Conservation (phyloP, 2,797 vertebrate species). For the Vireo griseus region DNA sequence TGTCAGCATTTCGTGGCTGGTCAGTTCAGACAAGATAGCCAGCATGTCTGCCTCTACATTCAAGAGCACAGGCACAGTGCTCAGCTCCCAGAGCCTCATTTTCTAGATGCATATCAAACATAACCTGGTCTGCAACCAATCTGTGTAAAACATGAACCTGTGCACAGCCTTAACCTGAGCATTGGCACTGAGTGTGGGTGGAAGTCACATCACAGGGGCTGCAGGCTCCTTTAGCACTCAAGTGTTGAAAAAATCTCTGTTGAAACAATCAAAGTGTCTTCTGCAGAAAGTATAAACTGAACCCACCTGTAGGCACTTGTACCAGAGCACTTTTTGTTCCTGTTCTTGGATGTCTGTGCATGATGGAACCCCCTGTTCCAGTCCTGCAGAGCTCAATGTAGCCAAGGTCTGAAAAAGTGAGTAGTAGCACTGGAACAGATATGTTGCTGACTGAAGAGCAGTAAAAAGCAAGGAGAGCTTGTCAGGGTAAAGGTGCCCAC, state of each 20-base stretch:
- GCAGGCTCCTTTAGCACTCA: not conserved
- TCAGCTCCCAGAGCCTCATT: not conserved
- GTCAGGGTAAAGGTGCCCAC: not conserved
- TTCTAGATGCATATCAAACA: not conserved
- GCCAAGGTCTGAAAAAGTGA: not conserved
- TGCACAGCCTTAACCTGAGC: not conserved
- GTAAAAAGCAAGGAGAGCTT: not conserved
- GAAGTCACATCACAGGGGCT: not conserved
- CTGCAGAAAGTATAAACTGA: not conserved
- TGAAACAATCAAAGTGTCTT: not conserved
- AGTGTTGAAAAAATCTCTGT: not conserved
- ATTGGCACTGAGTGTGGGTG: not conserved
- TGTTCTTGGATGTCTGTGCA: not conserved
- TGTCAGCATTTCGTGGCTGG: not conserved
- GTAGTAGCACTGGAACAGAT: fast-evolving
- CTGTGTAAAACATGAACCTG: not conserved
- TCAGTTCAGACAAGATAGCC: not conserved
- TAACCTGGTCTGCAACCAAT: not conserved
- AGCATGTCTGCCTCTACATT: not conserved
- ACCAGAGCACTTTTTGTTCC: not conserved
- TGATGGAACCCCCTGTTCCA: not conserved
- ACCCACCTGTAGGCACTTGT: not conserved
- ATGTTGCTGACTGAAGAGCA: not conserved
- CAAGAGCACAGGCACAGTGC: not conserved
- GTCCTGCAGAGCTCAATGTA: not conserved